Conservation (phyloP, 2,888 invertebrate species). For the Drosophila flavopinicola region DNA sequence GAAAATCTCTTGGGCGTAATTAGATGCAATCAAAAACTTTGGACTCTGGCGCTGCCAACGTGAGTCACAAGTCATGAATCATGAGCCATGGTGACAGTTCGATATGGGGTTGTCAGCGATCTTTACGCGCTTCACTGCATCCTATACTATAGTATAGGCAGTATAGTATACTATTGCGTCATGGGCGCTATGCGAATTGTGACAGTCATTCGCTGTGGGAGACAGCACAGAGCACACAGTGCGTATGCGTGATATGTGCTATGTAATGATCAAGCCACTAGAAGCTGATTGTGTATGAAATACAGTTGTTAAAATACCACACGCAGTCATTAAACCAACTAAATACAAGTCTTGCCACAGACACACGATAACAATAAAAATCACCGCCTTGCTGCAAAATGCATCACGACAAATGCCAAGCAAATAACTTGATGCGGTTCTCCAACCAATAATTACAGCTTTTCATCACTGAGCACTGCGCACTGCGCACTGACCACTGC, state of each 20-base stretch:
- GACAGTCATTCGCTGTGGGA: constrained; percentile 43
- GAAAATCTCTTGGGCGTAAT: constrained; percentile 66
- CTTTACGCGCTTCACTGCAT: constrained; percentile 45
- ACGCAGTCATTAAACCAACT: constrained; percentile 22
- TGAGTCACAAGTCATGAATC: constrained; percentile 14
- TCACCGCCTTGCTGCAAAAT: constrained; percentile 20
- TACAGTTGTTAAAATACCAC: constrained; percentile 18
- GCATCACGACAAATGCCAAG: constrained; percentile 38
- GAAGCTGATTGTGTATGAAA: constrained; percentile 23
- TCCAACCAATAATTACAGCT: constrained; percentile 58
- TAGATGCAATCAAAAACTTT: constrained; percentile 67
- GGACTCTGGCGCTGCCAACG: constrained; percentile 1
- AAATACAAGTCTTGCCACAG: constrained; percentile 31
- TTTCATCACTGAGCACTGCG: constrained; percentile 20
- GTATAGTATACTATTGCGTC: constrained; percentile 27
- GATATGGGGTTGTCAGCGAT: constrained; percentile 16
- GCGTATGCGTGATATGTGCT: constrained; percentile 52
- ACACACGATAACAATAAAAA: constrained; percentile 38
- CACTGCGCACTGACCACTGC: constrained; percentile 4
- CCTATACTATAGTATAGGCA: not conserved
- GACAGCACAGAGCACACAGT: constrained; percentile 24
- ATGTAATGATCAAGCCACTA: constrained; percentile 36
- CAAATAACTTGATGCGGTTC: constrained; percentile 38
- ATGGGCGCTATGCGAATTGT: constrained; percentile 19
- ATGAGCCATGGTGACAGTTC: constrained; percentile 32